Base-by-base conservation (phyloP, 2,888 invertebrate genomes). In the Deroplatys truncata region DNA sequence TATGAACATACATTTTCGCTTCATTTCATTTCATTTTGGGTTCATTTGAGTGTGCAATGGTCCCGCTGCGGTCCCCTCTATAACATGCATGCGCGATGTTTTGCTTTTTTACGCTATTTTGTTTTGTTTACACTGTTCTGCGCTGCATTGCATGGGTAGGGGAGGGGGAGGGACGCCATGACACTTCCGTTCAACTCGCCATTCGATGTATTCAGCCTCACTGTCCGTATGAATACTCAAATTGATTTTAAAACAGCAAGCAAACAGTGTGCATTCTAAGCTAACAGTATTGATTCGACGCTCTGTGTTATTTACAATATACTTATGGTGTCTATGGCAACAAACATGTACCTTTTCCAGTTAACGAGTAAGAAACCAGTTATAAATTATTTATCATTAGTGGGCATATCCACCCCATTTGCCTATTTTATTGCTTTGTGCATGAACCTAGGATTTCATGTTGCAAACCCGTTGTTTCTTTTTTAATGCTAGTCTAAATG, bases 1-100 rank as follows among this genome's bases (percentile, higher is more conserved):
- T 89, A 89, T 89, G 86, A 89, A 89, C 89, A 86, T 89, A 86
- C 89, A 86, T 89, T 89, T 89, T 86, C 86, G 84, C 89, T 89
- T 89, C 89, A 89, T 86, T 89, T 88, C 84, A 72, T 88, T 84
- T 89, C 89, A 89, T 89, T 89, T 86, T 89, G 83, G 89, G 86
- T 89, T 89, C 89, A 89, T 89, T 89, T 86, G 84, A 86, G 89
- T 87, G 89, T 84, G 86, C 89, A 89, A 87, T 87, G 84, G 86
- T 89, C 87, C 89, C 89, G 56, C 56, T 87, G 89, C 89, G 87
- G 89, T 89, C 56, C 28, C 72, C 83, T 56, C 82, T 84, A 56
- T 56, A 72, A 84, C 84, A 84, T 84, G 84, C 31, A 88, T 49
- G 86, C 83, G 20, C 84, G 89, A 84, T 86, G 89, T 89, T 88